Evolutionary conservation across 1,140 invertebrate species (phyloP).

Genomic region (Periplaneta americana): DNA sequence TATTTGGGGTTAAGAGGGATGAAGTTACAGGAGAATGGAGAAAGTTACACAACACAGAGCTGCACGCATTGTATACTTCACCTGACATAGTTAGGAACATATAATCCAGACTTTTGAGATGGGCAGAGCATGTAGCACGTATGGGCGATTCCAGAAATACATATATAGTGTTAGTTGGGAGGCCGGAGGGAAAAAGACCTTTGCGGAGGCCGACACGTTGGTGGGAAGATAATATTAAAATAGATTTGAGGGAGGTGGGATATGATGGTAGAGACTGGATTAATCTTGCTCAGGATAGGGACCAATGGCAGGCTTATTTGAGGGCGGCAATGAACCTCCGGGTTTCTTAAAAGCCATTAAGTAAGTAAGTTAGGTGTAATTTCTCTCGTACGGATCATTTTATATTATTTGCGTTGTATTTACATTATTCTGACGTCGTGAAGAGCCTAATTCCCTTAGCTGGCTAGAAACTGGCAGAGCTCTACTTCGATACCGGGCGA

Average conservation of each 20-base stretch:
- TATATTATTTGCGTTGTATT: too few relatives aligned
- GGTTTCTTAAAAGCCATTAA: not conserved
- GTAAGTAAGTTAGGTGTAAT: too few relatives aligned
- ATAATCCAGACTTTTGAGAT: not conserved
- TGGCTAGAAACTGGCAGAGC: too few relatives aligned
- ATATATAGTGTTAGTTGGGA: not conserved
- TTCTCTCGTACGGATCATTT: too few relatives aligned
- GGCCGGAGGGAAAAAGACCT: too few relatives aligned
- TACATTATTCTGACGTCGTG: too few relatives aligned
- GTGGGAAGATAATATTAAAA: not conserved
- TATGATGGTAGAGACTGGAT: not conserved
- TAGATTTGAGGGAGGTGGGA: not conserved
- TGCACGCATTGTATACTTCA: not conserved
- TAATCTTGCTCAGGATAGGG: not conserved
- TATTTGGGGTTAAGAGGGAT: not conserved
- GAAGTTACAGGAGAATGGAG: not conserved
- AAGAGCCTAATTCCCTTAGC: too few relatives aligned
- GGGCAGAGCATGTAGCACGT: not conserved
- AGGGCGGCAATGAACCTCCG: not conserved
- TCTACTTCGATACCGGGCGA: too few relatives aligned
- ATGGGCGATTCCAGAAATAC: not conserved
- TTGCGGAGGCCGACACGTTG: too few relatives aligned
- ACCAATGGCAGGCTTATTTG: not conserved
- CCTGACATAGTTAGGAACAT: not conserved
- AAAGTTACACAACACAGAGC: not conserved